Conservation (phyloP, 2,888 invertebrate genomes). For the Sphaerophoria taeniata region DNA sequence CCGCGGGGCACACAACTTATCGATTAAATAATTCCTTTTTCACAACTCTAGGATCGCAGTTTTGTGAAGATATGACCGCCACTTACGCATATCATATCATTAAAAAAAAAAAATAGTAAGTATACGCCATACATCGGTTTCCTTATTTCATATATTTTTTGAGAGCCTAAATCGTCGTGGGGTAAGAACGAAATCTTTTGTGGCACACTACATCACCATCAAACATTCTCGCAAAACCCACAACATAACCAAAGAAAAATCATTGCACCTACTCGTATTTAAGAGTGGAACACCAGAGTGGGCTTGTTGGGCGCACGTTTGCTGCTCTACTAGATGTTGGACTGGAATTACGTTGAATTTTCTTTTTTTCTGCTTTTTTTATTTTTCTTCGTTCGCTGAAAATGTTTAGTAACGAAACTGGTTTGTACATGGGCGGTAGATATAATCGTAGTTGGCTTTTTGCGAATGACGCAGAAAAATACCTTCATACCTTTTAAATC, state of each 20-base stretch:
- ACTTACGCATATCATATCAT: no score
- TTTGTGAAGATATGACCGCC: no score
- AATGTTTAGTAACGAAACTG: constrained; percentile 71
- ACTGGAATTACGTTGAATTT: constrained; percentile 44
- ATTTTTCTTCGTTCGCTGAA: constrained; percentile 43
- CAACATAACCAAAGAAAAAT: constrained; percentile 17
- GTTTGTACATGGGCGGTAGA: constrained; percentile 68
- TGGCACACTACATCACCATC: no score
- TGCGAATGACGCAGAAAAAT: constrained; percentile 65
- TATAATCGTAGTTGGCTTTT: constrained; percentile 24
- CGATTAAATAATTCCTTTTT: no score
- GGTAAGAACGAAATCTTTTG: no score
- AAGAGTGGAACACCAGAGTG: constrained; percentile 60
- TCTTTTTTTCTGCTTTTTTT: neutral
- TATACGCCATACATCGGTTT: no score
- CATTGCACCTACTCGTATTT: constrained; percentile 38
- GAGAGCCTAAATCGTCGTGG: no score
- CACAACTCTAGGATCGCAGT: no score
- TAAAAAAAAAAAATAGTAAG: neutral
- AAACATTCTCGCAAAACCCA: neutral
- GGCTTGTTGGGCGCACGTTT: constrained; percentile 57
- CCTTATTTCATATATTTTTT: no score
- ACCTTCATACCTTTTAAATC: constrained; percentile 10
- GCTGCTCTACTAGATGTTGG: constrained; percentile 55
- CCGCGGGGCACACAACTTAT: no score